These are phyloP conservation scores for Brachyptera risi DNA, from an alignment of 2,888 invertebrate species.

Conservation along the genomic window DNA sequence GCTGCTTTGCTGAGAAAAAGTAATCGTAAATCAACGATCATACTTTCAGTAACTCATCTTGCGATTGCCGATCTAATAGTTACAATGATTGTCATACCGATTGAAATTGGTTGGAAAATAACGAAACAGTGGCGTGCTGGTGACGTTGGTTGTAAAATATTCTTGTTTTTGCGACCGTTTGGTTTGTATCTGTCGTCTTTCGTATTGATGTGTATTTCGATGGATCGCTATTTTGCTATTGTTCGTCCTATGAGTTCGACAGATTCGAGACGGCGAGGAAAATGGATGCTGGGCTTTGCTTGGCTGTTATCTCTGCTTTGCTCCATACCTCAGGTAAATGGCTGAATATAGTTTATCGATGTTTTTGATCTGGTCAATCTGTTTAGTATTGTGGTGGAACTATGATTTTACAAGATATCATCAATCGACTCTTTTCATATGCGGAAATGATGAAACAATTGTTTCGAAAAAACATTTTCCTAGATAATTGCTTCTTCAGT, in stretches of 20 bases:
- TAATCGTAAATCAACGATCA: constrained; percentile 66
- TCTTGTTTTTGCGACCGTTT: constrained; percentile 67
- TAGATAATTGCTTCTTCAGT: too few species aligned
- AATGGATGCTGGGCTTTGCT: constrained; percentile 63
- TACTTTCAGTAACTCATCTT: constrained; percentile 71
- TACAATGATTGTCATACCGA: constrained; percentile 71
- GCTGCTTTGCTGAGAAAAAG: constrained; percentile 60
- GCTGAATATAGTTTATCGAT: too few species aligned
- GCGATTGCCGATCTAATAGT: constrained; percentile 76
- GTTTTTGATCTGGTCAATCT: too few species aligned
- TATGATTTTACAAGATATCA: too few species aligned
- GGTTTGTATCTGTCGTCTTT: constrained; percentile 78
- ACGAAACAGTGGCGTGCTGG: constrained; percentile 76
- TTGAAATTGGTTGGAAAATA: constrained; percentile 67
- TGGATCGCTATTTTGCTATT: constrained; percentile 76
- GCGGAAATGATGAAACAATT: too few species aligned
- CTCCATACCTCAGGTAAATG: constrained; percentile 65
- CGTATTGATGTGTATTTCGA: constrained; percentile 69
- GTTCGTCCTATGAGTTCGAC: constrained; percentile 65
- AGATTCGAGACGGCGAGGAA: constrained; percentile 63
- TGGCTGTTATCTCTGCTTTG: constrained; percentile 64
- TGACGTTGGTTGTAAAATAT: constrained; percentile 65
- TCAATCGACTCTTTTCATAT: too few species aligned
- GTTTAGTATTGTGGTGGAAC: too few species aligned
- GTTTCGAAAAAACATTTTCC: too few species aligned